Conservation (phyloP, 2,113 vertebrate species). For the Leucopternis melanops region DNA sequence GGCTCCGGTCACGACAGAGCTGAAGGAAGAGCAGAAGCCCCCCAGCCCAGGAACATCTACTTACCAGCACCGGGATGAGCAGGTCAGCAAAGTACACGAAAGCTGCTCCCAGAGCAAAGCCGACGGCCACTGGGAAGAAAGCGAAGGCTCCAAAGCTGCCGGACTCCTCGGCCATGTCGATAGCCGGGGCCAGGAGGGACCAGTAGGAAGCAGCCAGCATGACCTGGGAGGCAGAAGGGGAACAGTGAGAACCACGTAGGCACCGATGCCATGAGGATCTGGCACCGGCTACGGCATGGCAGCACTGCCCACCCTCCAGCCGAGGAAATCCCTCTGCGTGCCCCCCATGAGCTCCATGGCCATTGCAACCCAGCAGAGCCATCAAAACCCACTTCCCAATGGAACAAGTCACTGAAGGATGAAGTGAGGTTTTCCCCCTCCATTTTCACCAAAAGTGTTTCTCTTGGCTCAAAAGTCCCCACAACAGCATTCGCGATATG, state of each 20-base stretch:
- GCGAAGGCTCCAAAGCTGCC: slow-evolving; percentile 86
- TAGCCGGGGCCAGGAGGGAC: slow-evolving; percentile 91
- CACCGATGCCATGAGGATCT: accelerated
- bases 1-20: neutral
- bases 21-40: neutral
- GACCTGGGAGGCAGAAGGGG: slow-evolving; percentile 72
- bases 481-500: too few relatives aligned
- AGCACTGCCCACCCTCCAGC: neutral
- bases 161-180: slow-evolving; percentile 87
- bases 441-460: neutral
- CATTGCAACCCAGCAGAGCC: neutral
- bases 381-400: accelerated
- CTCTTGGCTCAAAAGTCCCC: too few relatives aligned
- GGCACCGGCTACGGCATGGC: accelerated
- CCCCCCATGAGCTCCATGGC: accelerated
- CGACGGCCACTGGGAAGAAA: slow-evolving; percentile 86
- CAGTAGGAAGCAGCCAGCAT: slow-evolving; percentile 97
- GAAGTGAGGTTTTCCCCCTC: neutral
- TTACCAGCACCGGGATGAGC: slow-evolving; percentile 82
- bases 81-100: slow-evolving; percentile 88
- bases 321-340: neutral
- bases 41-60: neutral
- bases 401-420: accelerated
- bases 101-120: slow-evolving; percentile 86
- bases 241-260: neutral